Percentiles rank a stretch among this genome's conserved stretches.
Evolutionary conservation across 2,888 invertebrate genomes (phyloP).

Genomic region (Drosophila rubida): DNA sequence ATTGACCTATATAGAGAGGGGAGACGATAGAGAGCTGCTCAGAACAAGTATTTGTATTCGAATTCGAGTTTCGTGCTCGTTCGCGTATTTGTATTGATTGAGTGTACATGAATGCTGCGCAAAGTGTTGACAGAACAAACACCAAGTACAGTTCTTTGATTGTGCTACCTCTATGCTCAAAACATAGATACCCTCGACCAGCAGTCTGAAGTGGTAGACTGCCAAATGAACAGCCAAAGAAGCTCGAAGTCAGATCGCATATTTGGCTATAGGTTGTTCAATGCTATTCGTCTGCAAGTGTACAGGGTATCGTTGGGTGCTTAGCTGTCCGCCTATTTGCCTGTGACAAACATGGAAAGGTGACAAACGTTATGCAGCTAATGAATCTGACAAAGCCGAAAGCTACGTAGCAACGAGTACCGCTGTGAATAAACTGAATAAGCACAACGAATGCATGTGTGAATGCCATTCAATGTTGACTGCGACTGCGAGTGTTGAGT

Average conservation of each 20-base stretch:
- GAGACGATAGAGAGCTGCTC: constrained; percentile 3
- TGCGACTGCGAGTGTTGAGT: background rate
- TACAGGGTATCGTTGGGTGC: constrained; percentile 19
- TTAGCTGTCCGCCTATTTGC: constrained; percentile 21
- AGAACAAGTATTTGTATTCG: constrained; percentile 23
- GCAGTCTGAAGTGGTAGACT: no score
- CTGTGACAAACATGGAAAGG: constrained; percentile 43
- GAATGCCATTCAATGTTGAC: background rate
- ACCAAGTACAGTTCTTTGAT: constrained; percentile 4
- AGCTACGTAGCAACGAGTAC: constrained; percentile 18
- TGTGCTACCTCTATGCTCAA: background rate
- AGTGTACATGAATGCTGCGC: constrained; percentile 13
- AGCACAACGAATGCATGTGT: background rate
- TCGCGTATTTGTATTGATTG: constrained; percentile 16
- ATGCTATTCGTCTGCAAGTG: no score
- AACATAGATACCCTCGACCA: constrained; percentile 5
- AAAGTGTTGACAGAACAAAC: constrained; percentile 17
- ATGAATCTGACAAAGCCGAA: constrained; percentile 52
- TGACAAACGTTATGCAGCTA: constrained; percentile 59
- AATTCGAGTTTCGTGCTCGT: background rate
- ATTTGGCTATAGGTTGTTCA: no score
- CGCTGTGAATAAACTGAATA: constrained; percentile 29
- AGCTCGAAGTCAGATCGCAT: no score
- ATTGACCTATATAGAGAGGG: constrained; percentile 50
- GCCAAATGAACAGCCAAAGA: no score